These are phyloP conservation scores for Clinocottus analis DNA, from an alignment of 2,113 vertebrate genomes.

Conservation along the genomic window DNA sequence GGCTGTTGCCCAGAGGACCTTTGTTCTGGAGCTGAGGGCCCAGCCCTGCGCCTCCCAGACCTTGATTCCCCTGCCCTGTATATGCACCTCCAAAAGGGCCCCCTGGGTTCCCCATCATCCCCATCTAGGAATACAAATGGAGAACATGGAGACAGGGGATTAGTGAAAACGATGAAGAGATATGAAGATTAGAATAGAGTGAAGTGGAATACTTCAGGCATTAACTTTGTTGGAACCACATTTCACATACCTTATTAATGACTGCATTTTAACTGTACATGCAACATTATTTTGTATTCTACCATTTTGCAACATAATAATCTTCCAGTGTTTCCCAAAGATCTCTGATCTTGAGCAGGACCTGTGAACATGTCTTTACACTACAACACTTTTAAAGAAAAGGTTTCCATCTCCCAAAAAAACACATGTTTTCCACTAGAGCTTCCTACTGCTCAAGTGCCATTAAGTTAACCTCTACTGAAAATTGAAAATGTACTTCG, in stretches of 20 bases:
- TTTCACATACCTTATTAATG: not conserved
- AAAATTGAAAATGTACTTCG: not conserved
- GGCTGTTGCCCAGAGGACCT: conserved; percentile 90
- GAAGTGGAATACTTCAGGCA: not conserved
- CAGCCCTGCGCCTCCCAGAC: conserved; percentile 89
- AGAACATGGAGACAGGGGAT: not conserved
- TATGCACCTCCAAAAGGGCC: conserved; percentile 91
- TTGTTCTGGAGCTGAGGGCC: conserved; percentile 94
- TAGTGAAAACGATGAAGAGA: not conserved
- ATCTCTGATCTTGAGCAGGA: not conserved
- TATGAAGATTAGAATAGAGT: not conserved
- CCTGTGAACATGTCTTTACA: conserved; percentile 3
- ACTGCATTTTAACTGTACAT: not conserved
- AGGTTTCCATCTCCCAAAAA: not conserved
- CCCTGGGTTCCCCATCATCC: conserved; percentile 92
- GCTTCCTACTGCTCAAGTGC: not conserved
- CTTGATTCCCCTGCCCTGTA: conserved; percentile 89
- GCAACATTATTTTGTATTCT: not conserved
- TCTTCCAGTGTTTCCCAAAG: not conserved
- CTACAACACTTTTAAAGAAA: not conserved
- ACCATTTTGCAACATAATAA: not conserved
- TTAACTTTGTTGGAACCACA: not conserved
- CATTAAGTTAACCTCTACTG: not conserved
- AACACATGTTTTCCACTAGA: not conserved
- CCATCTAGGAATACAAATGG: conserved; percentile 85